Percentiles rank a stretch among this genome's conserved stretches.
phyloP scores from a whole-genome alignment of 2,888 invertebrate genomes.

The Magallana nippona region DNA sequence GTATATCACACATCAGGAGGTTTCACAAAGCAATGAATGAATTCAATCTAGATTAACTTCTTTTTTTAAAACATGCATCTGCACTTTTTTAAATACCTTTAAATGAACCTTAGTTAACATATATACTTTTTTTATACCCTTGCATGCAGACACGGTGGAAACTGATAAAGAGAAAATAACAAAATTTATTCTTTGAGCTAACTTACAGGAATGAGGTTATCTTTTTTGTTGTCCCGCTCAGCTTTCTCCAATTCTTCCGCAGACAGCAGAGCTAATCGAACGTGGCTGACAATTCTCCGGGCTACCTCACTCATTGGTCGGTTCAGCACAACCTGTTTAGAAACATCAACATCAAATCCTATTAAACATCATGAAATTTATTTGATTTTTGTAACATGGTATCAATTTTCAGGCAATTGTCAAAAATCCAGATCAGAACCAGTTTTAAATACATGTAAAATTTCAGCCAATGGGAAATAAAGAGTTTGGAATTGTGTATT shows the following conservation, averaged over 20 bases:
- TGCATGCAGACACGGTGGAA: background rate
- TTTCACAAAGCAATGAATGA: background rate
- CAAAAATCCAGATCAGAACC: no score
- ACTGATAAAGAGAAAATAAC: background rate
- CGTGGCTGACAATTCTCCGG: slow-evolving; percentile 65
- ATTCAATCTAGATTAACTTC: background rate
- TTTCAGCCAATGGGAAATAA: no score
- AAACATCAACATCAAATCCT: background rate
- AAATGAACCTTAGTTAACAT: background rate
- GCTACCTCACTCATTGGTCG: slow-evolving; percentile 69
- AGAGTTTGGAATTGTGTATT: no score
- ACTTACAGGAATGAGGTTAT: slow-evolving; percentile 73
- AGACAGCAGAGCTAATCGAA: slow-evolving; percentile 73
- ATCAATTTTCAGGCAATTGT: no score
- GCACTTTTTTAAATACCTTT: background rate
- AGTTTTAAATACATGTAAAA: no score
- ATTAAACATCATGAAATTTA: no score
- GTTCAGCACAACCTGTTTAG: slow-evolving; percentile 71
- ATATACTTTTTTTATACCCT: background rate
- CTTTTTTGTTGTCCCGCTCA: slow-evolving; percentile 75
- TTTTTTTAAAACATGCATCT: background rate
- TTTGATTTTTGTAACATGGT: no score
- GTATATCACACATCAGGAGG: no score
- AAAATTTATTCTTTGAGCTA: slow-evolving; percentile 36
- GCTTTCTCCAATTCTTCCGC: slow-evolving; percentile 73